Base-by-base conservation (phyloP, 37 sponge, comb jelly and placozoan genomes). In the Diacarnus erythraeanus region DNA sequence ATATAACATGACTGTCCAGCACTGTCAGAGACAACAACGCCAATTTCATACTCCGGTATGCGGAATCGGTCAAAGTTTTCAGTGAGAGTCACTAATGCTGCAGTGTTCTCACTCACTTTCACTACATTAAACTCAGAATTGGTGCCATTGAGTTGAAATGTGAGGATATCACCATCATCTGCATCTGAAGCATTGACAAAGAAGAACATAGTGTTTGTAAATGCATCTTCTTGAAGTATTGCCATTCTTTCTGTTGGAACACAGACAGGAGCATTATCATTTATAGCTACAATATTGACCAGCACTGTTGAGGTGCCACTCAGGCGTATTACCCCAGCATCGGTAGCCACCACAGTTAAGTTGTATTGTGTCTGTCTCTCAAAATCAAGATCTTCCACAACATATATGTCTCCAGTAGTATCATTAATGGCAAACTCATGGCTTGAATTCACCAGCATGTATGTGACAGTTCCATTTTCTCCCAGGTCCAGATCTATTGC, bases 251-350 rank as follows among this genome's bases (percentile, higher is more conserved):
- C n/a, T 21, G 17, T 68, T 0, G 83, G 88, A 33, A 54, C 31
- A 56, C 91, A 94, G 26, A 59, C 56, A 2, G 94, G 94, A 10
- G 79, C 22, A 58, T 94, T 90, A 72, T 94, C 94, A 59, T 94
- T 94, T 22, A 90, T 71, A 0, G 91, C 83, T 20, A 31, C 76
- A 20, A 94, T 68, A 18, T 63, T 38, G 17, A 94, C 36, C 2
- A 78, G 64, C 38, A 94, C 91, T 44, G 70, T 76, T 5, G 80
- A 33, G 63, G 36, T 76, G 61, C 69, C 77, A 22, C 64, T 26
- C 6, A 72, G 67, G 35, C 67, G 30, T 12, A 36, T 67, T 20
- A 30, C 42, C 0, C 75, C 94, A 2, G 60, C 64, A 57, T 93
- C 90, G 23, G 31, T 42, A 17, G 91, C 91, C 5, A 69, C 58